phyloP scores from a whole-genome alignment of 2,888 invertebrate genomes.

The Ceriagrion tenellum region DNA sequence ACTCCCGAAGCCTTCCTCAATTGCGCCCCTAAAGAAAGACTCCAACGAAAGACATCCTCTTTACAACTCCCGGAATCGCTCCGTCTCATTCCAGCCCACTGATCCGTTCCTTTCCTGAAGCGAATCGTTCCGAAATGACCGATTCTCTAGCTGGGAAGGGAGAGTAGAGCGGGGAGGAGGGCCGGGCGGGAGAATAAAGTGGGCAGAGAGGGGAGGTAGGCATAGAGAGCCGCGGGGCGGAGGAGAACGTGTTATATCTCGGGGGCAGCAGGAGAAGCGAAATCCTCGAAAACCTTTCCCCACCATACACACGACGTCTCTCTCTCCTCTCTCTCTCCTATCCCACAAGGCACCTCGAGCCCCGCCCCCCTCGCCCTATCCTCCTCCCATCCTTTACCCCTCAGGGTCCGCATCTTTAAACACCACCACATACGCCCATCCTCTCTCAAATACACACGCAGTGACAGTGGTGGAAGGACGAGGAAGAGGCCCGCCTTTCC shows the following conservation, averaged over 20 bases:
- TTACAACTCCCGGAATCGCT: too few species aligned
- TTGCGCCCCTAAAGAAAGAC: too few species aligned
- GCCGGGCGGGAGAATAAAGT: neutral
- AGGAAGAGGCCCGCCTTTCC: neutral
- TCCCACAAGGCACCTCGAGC: neutral
- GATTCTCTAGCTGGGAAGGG: neutral
- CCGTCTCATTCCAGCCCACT: too few species aligned
- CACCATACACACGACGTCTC: neutral
- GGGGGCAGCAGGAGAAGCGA: too few species aligned
- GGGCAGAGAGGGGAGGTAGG: neutral
- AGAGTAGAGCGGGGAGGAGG: neutral
- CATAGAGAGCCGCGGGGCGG: neutral
- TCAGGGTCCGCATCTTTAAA: neutral
- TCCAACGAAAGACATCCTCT: too few species aligned
- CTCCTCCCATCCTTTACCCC: neutral
- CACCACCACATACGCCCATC: neutral
- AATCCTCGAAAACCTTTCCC: too few species aligned
- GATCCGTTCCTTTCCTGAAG: too few species aligned
- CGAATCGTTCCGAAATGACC: too few species aligned
- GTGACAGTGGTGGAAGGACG: neutral
- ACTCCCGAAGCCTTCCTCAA: too few species aligned
- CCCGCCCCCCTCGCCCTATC: neutral
- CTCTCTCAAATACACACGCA: neutral
- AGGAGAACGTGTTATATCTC: slow-evolving; percentile 18
- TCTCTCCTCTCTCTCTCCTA: neutral